Percentiles rank a stretch among this genome's conserved stretches.
phyloP scores from a whole-genome alignment of 2,113 vertebrate genomes.

The Ceuthmochares aereus region DNA sequence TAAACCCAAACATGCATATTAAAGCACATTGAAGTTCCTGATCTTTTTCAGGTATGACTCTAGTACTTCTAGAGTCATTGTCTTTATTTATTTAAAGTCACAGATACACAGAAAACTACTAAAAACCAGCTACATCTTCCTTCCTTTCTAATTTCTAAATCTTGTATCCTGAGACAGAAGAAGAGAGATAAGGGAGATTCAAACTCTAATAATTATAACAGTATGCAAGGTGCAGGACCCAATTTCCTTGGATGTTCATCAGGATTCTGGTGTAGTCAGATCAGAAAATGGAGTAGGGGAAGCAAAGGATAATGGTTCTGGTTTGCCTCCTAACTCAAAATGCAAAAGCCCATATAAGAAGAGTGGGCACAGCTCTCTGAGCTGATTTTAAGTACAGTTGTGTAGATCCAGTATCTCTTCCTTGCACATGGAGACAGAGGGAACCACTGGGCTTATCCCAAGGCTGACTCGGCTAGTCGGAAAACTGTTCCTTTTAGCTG shows the following conservation, averaged over 20 bases:
- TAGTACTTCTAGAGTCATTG: neutral
- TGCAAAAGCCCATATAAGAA: neutral
- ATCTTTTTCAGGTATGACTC: neutral
- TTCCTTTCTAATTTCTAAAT: constrained; percentile 4
- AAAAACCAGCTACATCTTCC: neutral
- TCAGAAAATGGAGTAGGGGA: neutral
- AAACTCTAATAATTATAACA: neutral
- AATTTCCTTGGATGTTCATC: neutral
- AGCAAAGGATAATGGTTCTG: neutral
- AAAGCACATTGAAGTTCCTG: neutral
- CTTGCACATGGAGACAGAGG: neutral
- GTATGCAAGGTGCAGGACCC: neutral
- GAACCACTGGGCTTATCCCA: neutral
- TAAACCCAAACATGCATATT: neutral
- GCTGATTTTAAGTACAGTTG: neutral
- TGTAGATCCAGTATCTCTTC: neutral
- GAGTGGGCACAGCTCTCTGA: neutral
- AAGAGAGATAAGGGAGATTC: neutral
- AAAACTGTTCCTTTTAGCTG: neutral
- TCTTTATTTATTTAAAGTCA: neutral
- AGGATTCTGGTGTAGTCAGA: neutral
- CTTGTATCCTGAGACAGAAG: neutral
- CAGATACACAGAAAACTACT: neutral
- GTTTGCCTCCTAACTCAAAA: neutral
- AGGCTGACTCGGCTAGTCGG: neutral